Base-by-base conservation (phyloP, 1,140 invertebrate species). In the Diabrotica undecimpunctata region DNA sequence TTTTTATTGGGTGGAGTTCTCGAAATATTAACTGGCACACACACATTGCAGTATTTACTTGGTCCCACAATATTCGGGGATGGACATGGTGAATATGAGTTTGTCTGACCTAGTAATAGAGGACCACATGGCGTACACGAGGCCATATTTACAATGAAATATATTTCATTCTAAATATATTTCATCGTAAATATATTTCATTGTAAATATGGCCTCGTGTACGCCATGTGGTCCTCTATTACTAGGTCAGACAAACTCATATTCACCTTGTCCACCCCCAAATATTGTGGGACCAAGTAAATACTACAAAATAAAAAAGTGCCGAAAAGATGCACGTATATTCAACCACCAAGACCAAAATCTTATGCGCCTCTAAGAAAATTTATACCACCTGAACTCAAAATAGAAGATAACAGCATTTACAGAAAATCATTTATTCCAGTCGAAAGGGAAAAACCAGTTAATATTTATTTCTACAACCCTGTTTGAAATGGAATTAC, bases 401-500 rank as follows among this genome's bases (percentile, higher is more conserved):
- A 81, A 8, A 72, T 87, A 72, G 83, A 85, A 8, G 79, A 83
- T 35, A 71, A 81, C 10, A 87, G 85, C 5, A 85, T 84, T 0
- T 87, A 87, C 61, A 79, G 78, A 39, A 79, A 84, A 6, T 86
- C 85, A 0, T 87, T 83, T 67, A 81, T 83, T 70, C 79, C 80
- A 6, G 79, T 74, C 5, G 79, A 81, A 5, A 39, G 10, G 11
- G 75, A 68, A 59, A 70, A 69, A 55, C 73, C 78, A 0, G 70
- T 71, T 7, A n/a, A n/a, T n/a, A n/a, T n/a, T n/a, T n/a, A n/a
- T n/a, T n/a, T n/a, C n/a, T n/a, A n/a, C n/a, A n/a, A n/a, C n/a
- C n/a, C n/a, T n/a, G n/a, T n/a, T n/a, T n/a, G n/a, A n/a, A n/a
- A n/a, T n/a, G n/a, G n/a, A n/a, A n/a, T n/a, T n/a, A n/a, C n/a